Percentiles rank a stretch among this genome's conserved stretches.
Conservation (phyloP, 1,140 invertebrate genomes). For the Mya arenaria region DNA sequence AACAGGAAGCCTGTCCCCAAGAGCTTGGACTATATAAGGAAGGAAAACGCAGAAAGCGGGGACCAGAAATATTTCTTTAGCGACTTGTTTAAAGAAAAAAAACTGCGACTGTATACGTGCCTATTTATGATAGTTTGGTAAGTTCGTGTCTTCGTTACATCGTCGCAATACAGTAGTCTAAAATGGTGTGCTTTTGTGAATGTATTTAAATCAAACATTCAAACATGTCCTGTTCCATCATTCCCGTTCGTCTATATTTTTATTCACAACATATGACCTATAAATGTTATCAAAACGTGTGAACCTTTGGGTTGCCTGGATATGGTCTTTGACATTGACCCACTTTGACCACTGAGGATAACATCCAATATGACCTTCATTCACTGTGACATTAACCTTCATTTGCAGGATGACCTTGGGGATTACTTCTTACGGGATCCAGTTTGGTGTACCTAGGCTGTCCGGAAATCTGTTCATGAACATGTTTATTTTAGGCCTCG, state of each 20-base stretch:
- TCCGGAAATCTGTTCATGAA: slow-evolving; percentile 23
- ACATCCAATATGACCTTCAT: too few relatives aligned
- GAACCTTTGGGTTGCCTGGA: too few relatives aligned
- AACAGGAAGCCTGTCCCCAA: slow-evolving; percentile 6
- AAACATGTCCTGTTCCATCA: background rate
- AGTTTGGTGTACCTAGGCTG: slow-evolving; percentile 25
- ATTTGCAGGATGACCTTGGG: slow-evolving; percentile 26
- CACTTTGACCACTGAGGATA: background rate
- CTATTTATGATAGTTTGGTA: slow-evolving; percentile 12
- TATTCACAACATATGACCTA: background rate
- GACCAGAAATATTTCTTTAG: slow-evolving; percentile 13
- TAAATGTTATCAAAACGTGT: background rate
- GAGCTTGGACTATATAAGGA: background rate
- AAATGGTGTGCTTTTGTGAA: background rate
- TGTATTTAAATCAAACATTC: background rate
- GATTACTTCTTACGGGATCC: slow-evolving; percentile 7
- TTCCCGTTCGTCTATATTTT: too few relatives aligned
- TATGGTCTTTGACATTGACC: background rate
- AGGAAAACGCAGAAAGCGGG: background rate
- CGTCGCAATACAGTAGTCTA: background rate
- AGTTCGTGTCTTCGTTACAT: background rate
- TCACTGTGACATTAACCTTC: background rate
- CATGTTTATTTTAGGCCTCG: background rate
- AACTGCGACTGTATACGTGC: background rate
- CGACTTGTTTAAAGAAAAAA: background rate